Evolutionary conservation across 2,888 invertebrate species (phyloP), one percentile per base, ranked within the genome.

Genomic region (Polydesmus complanatus): DNA sequence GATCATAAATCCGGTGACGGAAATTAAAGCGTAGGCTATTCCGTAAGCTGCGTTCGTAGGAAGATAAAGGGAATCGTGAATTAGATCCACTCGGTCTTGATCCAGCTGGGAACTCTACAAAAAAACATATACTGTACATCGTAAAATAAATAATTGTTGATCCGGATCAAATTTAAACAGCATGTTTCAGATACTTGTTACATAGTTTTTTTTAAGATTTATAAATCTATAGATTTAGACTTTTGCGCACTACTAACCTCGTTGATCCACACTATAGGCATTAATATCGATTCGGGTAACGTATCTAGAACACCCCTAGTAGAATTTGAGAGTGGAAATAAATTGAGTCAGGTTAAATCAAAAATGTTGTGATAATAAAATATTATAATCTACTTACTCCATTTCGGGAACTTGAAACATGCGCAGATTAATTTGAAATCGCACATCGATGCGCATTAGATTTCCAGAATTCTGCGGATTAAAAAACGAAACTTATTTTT

Each of bases 31-130:
- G 14, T 37, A 37, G 5, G 37, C 14, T 8, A 54, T 22, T 18
- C 22, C 59, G 18, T 59, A 27, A 3, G 47, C 59, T 37, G 27
- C 37, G 25, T 37, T 59, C 59, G 27, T 54, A 14, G 59, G 59
- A 19, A 54, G 27, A 8, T 37, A 54, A 1, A 59, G 19, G 18
- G 19, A 21, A 18, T 59, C 25, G 54, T 59, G 25, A 11, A 59
- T 27, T 51, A 59, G 18, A 48, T 59, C 59, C 37, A 59, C 27
- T 23, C 37, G 19, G 1, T 1, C 19, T 3, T 59, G 26, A 54
- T 59, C 59, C 19, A 59, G 14, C 11, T 21, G 22, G n/a, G 54
- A 50, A 37, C 21, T 53, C 59, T 59, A 37, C 8, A 54, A 54
- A 25, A 8, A 14, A 37, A 14, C 5, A 37, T 37, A 37, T 5